Base-by-base conservation (phyloP, 1,140 invertebrate genomes). In the Matsumurasca onukii region DNA sequence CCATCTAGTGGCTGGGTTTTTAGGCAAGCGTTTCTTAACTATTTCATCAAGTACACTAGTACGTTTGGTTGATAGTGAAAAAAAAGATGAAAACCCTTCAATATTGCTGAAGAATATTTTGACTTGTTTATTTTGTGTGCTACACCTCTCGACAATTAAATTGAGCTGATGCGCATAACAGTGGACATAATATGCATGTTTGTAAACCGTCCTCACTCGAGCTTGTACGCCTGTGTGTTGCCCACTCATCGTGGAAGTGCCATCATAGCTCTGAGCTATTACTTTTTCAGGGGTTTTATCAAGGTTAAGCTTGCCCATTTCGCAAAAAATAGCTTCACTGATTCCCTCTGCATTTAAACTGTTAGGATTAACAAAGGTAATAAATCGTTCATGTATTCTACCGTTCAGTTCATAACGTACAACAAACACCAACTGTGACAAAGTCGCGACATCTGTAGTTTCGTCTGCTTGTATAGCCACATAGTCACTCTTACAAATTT, bases 71-170 rank as follows among this genome's bases (percentile, higher is more conserved):
- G 24, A 24, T 22, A n/a, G 5, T n/a, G 51, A 55, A 24, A 55
- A 55, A 55, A 55, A 55, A n/a, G 51, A 55, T 13, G 22, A 12
- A 55, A 55, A 55, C 24, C 13, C 13, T 55, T 55, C 22, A 9
- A 55, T 55, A 55, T 55, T 55, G 24, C 51, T n/a, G 24, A 55
- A 55, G 24, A 55, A 55, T 55, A 55, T 55, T 55, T n/a, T 55
- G 5, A 55, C 9, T 55, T 55, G 24, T 55, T 55, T 55, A 22
- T 9, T 55, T 55, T 55, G 51, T 12, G 51, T 55, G 12, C 5
- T 22, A 55, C 51, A n/a, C n/a, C n/a, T n/a, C n/a, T n/a, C n/a
- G n/a, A n/a, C n/a, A n/a, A n/a, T n/a, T n/a, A n/a, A n/a, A n/a
- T n/a, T n/a, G n/a, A n/a, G n/a, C n/a, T n/a, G n/a, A n/a, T n/a